phyloP scores from a whole-genome alignment of 1,140 invertebrate genomes.

The Drosophila setifemur region DNA sequence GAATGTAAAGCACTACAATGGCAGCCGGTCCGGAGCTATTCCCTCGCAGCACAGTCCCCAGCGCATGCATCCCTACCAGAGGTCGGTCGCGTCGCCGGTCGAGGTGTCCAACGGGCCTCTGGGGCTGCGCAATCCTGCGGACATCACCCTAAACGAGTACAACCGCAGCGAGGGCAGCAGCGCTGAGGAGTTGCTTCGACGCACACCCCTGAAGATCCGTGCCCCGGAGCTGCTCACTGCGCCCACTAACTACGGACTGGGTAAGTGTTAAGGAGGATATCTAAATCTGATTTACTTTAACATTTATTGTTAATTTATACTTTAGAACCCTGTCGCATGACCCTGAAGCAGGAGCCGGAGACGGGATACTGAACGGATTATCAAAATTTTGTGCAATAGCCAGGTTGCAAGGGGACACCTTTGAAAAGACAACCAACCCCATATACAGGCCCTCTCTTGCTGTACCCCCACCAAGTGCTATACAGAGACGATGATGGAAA shows the following conservation, averaged over 20 bases:
- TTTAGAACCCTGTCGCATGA: slow-evolving; percentile 73
- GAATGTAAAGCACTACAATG: slow-evolving; percentile 43
- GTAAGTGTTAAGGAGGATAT: slow-evolving; percentile 10
- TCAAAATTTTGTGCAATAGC: slow-evolving; percentile 54
- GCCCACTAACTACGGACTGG: slow-evolving; percentile 48
- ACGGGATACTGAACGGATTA: slow-evolving; percentile 63
- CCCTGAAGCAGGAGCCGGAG: slow-evolving; percentile 81
- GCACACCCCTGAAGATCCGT: slow-evolving; percentile 68
- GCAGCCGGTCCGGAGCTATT: slow-evolving; percentile 23
- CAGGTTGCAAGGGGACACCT: slow-evolving; percentile 20
- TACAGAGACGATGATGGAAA: slow-evolving; percentile 24
- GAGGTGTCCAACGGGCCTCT: slow-evolving; percentile 31
- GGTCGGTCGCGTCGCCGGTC: slow-evolving; percentile 47
- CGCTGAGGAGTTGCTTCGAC: slow-evolving; percentile 70
- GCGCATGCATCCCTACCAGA: slow-evolving; percentile 80
- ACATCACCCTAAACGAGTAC: slow-evolving; percentile 80
- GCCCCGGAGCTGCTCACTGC: slow-evolving; percentile 54
- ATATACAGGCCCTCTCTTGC: slow-evolving; percentile 61
- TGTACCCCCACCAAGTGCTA: slow-evolving; percentile 49
- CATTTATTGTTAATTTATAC: neutral
- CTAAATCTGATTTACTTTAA: neutral
- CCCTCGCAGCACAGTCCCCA: slow-evolving; percentile 59
- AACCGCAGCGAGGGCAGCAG: slow-evolving; percentile 68
- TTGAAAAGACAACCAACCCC: too few relatives aligned
- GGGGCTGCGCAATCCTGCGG: slow-evolving; percentile 69